Conservation (phyloP, 2,797 vertebrate genomes). For the Bryconaethiops microstoma region DNA sequence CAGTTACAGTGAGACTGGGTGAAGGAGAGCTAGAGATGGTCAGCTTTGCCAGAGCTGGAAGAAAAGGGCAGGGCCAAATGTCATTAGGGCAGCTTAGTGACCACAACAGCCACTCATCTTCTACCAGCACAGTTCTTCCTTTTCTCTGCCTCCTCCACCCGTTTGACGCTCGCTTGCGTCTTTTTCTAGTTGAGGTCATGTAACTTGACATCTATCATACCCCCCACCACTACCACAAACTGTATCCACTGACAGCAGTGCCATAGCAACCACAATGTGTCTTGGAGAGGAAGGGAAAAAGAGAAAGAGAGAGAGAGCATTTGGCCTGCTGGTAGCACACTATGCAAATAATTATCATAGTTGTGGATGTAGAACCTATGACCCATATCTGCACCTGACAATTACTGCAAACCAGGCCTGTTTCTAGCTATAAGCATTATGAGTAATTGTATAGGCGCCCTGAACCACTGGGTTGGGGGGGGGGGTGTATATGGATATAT, state of each 20-base stretch:
- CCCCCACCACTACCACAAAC: background rate
- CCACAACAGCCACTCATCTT: background rate
- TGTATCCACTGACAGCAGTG: background rate
- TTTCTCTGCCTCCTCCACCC: background rate
- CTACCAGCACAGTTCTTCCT: background rate
- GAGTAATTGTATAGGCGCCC: too few species aligned
- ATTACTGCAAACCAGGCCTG: too few species aligned
- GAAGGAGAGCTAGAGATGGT: background rate
- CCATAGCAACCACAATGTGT: constrained; percentile 32
- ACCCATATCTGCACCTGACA: background rate
- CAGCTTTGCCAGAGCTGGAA: background rate
- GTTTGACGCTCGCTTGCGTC: too few species aligned
- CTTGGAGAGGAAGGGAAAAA: constrained; percentile 4
- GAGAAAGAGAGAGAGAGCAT: constrained; percentile 2
- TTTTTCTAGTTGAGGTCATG: background rate
- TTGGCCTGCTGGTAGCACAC: background rate
- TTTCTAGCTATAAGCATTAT: too few species aligned
- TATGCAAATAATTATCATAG: background rate
- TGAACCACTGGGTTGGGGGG: too few species aligned
- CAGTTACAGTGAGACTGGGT: background rate
- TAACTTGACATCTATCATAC: constrained; percentile 2
- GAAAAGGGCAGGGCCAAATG: background rate
- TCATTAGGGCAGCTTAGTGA: background rate
- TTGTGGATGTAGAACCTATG: background rate
- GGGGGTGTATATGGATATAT: too few species aligned